These are phyloP conservation scores for Crocidura indochinensis DNA, from an alignment of 2,797 vertebrate species.

Conservation along the genomic window DNA sequence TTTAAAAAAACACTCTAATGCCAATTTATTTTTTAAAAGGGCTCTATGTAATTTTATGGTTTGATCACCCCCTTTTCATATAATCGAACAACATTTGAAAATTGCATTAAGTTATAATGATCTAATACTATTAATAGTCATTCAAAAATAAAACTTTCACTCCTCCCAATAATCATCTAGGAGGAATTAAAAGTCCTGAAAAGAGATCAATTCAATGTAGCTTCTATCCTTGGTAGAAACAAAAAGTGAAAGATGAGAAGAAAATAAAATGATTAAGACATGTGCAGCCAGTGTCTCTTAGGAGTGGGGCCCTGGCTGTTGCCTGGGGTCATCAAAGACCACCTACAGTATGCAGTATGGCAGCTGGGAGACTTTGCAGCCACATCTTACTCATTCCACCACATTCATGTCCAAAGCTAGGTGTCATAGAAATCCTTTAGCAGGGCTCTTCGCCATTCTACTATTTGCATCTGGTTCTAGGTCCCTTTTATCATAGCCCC, in stretches of 20 bases:
- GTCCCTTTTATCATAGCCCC: conserved; percentile 98
- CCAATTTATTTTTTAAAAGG: conserved; percentile 96
- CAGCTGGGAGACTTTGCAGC: conserved; percentile 85
- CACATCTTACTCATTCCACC: conserved; percentile 86
- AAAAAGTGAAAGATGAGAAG: conserved; percentile 90
- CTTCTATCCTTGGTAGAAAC: conserved; percentile 90
- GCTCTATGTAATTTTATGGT: conserved; percentile 96
- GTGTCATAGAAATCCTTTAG: conserved; percentile 99
- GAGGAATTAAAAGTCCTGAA: conserved; percentile 86
- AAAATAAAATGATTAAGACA: conserved; percentile 89
- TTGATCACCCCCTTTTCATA: conserved; percentile 90
- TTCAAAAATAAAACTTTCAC: conserved; percentile 91
- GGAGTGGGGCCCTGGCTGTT: conserved; percentile 88
- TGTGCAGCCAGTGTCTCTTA: conserved; percentile 83
- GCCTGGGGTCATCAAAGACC: conserved; percentile 87
- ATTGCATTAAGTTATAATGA: conserved; percentile 96
- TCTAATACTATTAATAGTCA: conserved; percentile 98
- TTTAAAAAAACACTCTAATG: conserved; percentile 91
- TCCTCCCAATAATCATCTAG: conserved; percentile 87
- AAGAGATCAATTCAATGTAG: conserved; percentile 87
- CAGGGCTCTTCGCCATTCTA: conserved; percentile 98
- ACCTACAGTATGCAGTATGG: conserved; percentile 86
- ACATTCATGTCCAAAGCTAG: conserved; percentile 89
- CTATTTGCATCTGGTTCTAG: conserved; percentile 99
- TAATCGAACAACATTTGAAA: conserved; percentile 99